These are phyloP conservation scores for Hypocryptadius cinnamomeus DNA, from an alignment of 2,113 vertebrate species.

Conservation along the genomic window DNA sequence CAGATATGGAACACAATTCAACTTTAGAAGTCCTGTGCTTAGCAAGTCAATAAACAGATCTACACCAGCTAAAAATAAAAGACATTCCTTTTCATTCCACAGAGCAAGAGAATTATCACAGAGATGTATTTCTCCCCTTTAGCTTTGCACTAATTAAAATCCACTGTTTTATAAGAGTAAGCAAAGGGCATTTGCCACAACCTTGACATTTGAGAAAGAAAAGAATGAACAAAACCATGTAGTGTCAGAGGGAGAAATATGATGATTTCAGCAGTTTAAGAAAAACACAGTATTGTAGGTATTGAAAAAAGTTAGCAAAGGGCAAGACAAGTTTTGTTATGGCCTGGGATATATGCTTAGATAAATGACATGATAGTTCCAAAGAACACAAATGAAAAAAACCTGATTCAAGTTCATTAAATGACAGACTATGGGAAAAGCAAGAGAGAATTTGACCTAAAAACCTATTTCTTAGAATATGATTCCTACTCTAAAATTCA, in stretches of 20 bases:
- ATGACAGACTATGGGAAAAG: slow-evolving; percentile 53
- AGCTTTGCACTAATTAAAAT: neutral
- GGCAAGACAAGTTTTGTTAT: neutral
- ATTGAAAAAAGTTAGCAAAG: slow-evolving; percentile 10
- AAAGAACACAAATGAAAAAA: slow-evolving; percentile 52
- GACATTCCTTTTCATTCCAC: neutral
- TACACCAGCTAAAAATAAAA: neutral
- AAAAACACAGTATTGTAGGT: slow-evolving; percentile 1
- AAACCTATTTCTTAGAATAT: slow-evolving; percentile 45
- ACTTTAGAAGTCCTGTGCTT: neutral
- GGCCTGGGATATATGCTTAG: neutral
- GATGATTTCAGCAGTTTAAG: neutral
- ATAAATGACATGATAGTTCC: slow-evolving; percentile 50
- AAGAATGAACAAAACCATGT: neutral
- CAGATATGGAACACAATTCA: neutral
- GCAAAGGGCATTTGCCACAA: neutral
- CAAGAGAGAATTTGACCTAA: slow-evolving; percentile 56
- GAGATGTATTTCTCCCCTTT: neutral
- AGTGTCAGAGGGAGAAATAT: neutral
- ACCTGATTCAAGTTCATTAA: neutral
- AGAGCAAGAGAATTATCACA: neutral
- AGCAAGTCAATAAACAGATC: neutral
- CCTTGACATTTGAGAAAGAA: neutral
- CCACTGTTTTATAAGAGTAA: neutral
- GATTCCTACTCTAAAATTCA: slow-evolving; percentile 19